phyloP scores from a whole-genome alignment of 2,888 invertebrate genomes.

The Xanthia icteritia region DNA sequence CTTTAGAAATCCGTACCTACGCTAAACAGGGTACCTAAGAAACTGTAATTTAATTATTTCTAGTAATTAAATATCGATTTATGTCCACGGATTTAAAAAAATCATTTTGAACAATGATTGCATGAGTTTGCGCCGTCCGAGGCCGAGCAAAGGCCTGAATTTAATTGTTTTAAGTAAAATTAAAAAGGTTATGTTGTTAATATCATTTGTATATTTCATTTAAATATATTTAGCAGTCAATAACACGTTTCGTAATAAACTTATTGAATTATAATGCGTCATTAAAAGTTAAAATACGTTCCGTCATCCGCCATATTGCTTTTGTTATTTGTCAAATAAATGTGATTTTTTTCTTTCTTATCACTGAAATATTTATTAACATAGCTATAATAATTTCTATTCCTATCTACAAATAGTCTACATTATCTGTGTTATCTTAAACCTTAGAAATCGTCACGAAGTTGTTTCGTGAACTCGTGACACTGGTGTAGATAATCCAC shows the following conservation, averaged over 20 bases:
- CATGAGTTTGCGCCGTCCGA: slow-evolving; percentile 41
- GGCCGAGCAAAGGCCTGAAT: slow-evolving; percentile 30
- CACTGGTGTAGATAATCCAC: slow-evolving; percentile 7
- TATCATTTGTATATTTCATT: slow-evolving; percentile 67
- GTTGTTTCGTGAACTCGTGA: slow-evolving; percentile 11
- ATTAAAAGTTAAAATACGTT: neutral
- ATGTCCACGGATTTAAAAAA: slow-evolving; percentile 31
- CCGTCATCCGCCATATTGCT: slow-evolving; percentile 13
- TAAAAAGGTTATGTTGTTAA: slow-evolving; percentile 57
- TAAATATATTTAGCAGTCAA: slow-evolving; percentile 48
- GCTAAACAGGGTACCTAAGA: slow-evolving; percentile 65
- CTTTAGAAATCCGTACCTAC: slow-evolving; percentile 62
- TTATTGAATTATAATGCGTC: neutral
- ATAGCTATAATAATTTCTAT: neutral
- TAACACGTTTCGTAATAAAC: slow-evolving; percentile 54
- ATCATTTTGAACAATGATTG: slow-evolving; percentile 45
- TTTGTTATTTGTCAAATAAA: neutral
- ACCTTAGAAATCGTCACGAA: slow-evolving; percentile 32
- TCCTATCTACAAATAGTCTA: neutral
- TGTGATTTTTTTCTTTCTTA: neutral
- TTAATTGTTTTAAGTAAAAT: slow-evolving; percentile 50
- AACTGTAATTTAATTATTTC: slow-evolving; percentile 62
- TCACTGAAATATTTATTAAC: neutral
- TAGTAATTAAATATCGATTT: slow-evolving; percentile 65
- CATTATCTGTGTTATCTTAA: neutral